Evolutionary conservation across 2,113 vertebrate species (phyloP), one percentile per base, ranked within the genome.

Genomic region (Laterallus jamaicensis): DNA sequence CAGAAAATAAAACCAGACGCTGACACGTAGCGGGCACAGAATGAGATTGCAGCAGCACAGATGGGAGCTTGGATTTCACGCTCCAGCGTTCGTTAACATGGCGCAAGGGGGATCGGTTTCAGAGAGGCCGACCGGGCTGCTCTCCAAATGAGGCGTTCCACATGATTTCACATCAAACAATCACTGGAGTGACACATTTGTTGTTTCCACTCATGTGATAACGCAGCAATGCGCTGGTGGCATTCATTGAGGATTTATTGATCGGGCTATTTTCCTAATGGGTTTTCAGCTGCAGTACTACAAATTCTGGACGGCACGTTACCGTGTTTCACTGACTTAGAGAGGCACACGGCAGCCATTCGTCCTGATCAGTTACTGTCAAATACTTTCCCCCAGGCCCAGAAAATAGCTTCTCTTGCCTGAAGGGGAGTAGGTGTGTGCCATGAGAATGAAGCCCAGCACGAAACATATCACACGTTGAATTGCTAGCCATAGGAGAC

Each of bases 11-110:
- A 98, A 97, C 84, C 92, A 97, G 95, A 86, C 37, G 73, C 93
- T 94, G 92, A 86, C 93, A 96, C 37, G 94, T 75, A 89, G 96
- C 14, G 50, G 92, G 95, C 75, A 93, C 90, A 47, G 24, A 91
- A 83, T 19, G 86, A 91, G 96, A 50, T 75, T 39, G 92, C 47
- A 66, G 90, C 56, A 14, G 75, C 29, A 25, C 93, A 97, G 98
- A 96, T 96, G 97, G 82, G 35, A 84, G 96, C 96, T 97, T 98
- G 95, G 96, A 82, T 98, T 98, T 98, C 98, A 98, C 56, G 88
- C 95, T 97, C 95, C 76, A 32, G 85, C 55, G 92, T 94, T 86
- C 1, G 50, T 55, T 55, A 94, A 69, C 92, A 86, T 92, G 89
- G 91, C 54, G 69, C 22, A 1, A 50, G 75, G 49, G 58, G 62